phyloP scores from a whole-genome alignment of 2,797 vertebrate genomes.

The Amblyraja radiata region DNA sequence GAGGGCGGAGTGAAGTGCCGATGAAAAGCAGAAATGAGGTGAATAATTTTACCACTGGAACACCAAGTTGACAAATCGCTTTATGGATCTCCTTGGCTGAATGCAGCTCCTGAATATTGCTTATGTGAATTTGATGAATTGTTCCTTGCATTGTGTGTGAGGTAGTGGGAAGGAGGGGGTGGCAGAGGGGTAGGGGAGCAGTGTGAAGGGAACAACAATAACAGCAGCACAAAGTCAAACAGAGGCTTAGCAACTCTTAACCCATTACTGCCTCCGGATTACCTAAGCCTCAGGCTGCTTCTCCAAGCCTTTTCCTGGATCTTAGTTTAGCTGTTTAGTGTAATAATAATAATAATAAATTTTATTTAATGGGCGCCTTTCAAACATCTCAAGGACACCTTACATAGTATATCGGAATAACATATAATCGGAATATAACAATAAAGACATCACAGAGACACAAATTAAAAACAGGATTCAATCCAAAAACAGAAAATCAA shows the following conservation, averaged over 20 bases:
- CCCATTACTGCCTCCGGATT: neutral
- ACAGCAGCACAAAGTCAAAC: neutral
- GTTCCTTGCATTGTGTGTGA: neutral
- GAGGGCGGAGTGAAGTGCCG: too few species aligned
- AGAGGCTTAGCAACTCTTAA: neutral
- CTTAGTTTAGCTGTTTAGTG: too few species aligned
- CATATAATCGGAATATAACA: too few species aligned
- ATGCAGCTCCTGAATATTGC: neutral
- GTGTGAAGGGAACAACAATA: neutral
- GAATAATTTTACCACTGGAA: constrained; percentile 12
- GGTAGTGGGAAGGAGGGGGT: neutral
- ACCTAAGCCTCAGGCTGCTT: neutral
- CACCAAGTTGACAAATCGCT: neutral
- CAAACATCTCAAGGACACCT: too few species aligned
- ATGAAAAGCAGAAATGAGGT: neutral
- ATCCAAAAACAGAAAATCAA: too few species aligned
- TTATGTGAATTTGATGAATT: constrained; percentile 22
- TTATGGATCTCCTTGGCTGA: neutral
- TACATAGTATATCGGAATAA: too few species aligned
- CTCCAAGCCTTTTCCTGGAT: neutral
- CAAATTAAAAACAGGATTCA: too few species aligned
- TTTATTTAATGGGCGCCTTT: too few species aligned
- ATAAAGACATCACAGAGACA: too few species aligned
- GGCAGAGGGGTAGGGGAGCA: neutral
- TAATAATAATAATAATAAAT: too few species aligned